A percentile compares a stretch with the other conserved stretches of the same genome.
phyloP scores from a whole-genome alignment of 2,888 invertebrate species.

The Cheilosia soror region DNA sequence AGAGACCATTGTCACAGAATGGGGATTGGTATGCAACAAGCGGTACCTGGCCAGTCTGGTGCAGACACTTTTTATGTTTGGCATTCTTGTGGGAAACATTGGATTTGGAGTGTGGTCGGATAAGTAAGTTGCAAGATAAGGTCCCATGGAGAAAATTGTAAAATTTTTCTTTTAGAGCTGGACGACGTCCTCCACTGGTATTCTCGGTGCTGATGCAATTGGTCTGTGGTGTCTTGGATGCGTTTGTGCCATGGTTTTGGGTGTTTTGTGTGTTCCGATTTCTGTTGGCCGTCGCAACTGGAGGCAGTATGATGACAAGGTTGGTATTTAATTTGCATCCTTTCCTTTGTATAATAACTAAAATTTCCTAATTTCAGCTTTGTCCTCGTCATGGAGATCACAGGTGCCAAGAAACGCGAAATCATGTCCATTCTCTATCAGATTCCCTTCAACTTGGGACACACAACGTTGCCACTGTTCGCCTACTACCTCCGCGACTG shows the following conservation, averaged over 20 bases:
- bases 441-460: slow-evolving; percentile 89
- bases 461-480: slow-evolving; percentile 86
- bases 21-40: slow-evolving; percentile 87
- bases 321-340: slow-evolving; percentile 48
- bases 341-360: neutral
- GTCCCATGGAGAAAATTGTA: neutral
- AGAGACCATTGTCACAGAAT: slow-evolving; percentile 90
- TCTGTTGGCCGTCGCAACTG: slow-evolving; percentile 90
- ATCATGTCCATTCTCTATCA: slow-evolving; percentile 86
- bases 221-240: slow-evolving; percentile 88
- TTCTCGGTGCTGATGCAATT: slow-evolving; percentile 90
- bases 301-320: slow-evolving; percentile 92
- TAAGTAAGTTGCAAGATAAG: slow-evolving; percentile 85
- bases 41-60: slow-evolving; percentile 89
- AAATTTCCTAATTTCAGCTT: slow-evolving; percentile 84
- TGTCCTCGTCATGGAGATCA: slow-evolving; percentile 88
- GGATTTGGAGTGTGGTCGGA: slow-evolving; percentile 91
- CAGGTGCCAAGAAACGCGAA: slow-evolving; percentile 86
- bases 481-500: slow-evolving; percentile 88
- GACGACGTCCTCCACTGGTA: slow-evolving; percentile 90
- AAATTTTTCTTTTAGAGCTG: slow-evolving; percentile 85
- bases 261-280: slow-evolving; percentile 88
- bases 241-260: slow-evolving; percentile 88
- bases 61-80: slow-evolving; percentile 91
- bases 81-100: slow-evolving; percentile 90